These are phyloP conservation scores for Pao palembangensis DNA, from an alignment of 2,113 vertebrate species.

Conservation along the genomic window DNA sequence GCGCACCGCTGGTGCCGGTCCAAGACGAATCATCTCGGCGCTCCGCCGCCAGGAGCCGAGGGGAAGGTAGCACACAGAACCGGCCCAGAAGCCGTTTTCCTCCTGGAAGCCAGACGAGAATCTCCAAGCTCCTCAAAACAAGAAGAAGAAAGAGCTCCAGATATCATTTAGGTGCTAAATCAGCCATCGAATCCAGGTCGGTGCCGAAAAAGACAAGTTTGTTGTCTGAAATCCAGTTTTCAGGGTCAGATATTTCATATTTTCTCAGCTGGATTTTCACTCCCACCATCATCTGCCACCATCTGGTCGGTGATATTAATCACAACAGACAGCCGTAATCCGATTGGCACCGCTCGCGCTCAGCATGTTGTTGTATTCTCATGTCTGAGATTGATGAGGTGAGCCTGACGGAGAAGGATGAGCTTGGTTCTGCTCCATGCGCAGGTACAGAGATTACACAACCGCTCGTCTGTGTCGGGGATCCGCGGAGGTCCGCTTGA, in stretches of 20 bases:
- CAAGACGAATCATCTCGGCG: conserved; percentile 44
- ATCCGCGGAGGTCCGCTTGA: conserved; percentile 18
- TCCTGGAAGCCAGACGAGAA: not conserved
- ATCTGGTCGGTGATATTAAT: conserved; percentile 33
- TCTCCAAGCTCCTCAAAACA: too few species aligned
- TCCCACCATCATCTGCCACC: conserved; percentile 51
- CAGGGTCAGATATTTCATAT: not conserved
- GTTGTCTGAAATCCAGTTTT: not conserved
- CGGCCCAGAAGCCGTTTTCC: not conserved
- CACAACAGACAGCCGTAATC: conserved; percentile 47
- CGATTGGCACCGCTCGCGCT: conserved; percentile 37
- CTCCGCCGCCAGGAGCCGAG: conserved; percentile 23
- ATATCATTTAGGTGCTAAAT: not conserved
- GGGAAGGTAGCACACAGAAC: conserved; percentile 28
- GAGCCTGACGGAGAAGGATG: conserved; percentile 46
- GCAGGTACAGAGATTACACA: conserved; percentile 28
- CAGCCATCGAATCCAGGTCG: not conserved
- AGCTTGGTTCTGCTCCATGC: conserved; percentile 38
- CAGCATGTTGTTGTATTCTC: conserved; percentile 30
- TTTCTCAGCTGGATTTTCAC: conserved; percentile 7
- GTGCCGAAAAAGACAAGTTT: not conserved
- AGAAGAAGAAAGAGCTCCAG: too few species aligned
- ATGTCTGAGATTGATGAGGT: conserved; percentile 57
- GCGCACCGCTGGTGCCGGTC: conserved; percentile 40
- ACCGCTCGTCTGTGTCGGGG: conserved; percentile 17